Evolutionary conservation across 1,140 invertebrate species (phyloP).

Genomic region (Muscidifurax raptorellus): DNA sequence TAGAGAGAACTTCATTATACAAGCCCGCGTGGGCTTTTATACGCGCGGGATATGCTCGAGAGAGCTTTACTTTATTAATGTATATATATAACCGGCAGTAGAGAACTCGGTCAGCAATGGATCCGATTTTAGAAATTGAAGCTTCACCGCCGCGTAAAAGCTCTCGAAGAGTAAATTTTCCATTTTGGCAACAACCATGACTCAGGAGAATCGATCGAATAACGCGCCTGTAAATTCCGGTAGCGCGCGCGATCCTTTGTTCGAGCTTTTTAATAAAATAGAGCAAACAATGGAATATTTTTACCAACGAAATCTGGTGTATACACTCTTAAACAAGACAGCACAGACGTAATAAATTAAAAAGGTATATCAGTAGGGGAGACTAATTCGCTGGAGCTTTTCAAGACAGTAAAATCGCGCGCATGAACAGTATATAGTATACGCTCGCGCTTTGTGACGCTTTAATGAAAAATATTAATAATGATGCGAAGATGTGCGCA

Average conservation of each 20-base stretch:
- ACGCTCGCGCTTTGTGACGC: slow-evolving; percentile 57
- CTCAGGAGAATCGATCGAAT: background rate
- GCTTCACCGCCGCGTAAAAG: background rate
- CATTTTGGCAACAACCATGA: background rate
- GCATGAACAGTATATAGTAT: slow-evolving; percentile 3
- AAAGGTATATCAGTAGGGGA: background rate
- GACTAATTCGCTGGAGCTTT: slow-evolving; percentile 6
- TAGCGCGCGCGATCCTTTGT: no score
- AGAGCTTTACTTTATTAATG: background rate
- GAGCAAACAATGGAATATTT: background rate
- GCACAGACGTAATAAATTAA: slow-evolving; percentile 29
- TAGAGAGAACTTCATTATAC: background rate
- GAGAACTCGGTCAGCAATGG: background rate
- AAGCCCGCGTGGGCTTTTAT: background rate
- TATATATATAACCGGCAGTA: background rate
- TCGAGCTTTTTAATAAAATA: background rate
- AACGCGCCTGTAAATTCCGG: background rate
- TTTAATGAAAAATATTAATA: slow-evolving; percentile 70
- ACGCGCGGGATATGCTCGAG: no score
- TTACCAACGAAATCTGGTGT: no score
- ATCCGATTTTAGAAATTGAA: background rate
- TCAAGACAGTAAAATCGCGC: slow-evolving; percentile 55
- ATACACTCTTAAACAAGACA: no score
- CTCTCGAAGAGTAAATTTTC: background rate
- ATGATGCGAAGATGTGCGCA: slow-evolving; percentile 54